phyloP scores from a whole-genome alignment of 2,888 invertebrate genomes.

The Drosophila recens region DNA sequence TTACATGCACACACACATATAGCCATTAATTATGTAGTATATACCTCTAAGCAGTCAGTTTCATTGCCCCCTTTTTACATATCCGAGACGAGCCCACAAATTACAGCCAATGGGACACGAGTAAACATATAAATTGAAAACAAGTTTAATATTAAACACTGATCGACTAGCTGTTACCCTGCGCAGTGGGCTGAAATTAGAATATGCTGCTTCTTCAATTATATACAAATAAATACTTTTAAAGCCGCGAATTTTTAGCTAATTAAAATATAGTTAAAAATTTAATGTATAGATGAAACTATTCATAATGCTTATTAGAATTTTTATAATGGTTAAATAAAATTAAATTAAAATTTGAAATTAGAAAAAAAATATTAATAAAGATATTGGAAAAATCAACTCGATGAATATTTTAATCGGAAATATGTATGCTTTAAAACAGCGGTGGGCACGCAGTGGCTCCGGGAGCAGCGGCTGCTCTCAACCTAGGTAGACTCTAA shows the following conservation, averaged over 20 bases:
- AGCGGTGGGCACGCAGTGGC: too few relatives aligned
- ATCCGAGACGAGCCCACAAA: constrained; percentile 73
- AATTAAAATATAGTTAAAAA: too few relatives aligned
- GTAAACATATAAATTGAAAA: constrained; percentile 55
- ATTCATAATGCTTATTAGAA: background rate
- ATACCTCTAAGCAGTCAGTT: constrained; percentile 23
- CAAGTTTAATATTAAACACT: background rate
- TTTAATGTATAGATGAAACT: background rate
- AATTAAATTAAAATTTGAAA: background rate
- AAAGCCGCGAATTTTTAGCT: too few relatives aligned
- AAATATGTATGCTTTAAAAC: background rate
- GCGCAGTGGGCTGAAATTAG: background rate
- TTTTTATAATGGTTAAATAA: too few relatives aligned
- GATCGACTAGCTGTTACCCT: constrained; percentile 11
- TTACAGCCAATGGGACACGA: constrained; percentile 70
- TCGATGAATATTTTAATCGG: background rate
- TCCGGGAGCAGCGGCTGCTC: too few relatives aligned
- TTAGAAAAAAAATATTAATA: background rate
- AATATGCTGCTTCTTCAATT: too few relatives aligned
- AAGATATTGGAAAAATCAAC: background rate
- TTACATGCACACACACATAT: background rate
- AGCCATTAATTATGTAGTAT: constrained; percentile 12
- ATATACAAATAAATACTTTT: background rate
- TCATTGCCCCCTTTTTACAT: constrained; percentile 34
- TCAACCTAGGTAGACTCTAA: too few relatives aligned